Evolutionary conservation across 2,113 vertebrate genomes (phyloP).

Genomic region (Chelonoidis abingdonii): DNA sequence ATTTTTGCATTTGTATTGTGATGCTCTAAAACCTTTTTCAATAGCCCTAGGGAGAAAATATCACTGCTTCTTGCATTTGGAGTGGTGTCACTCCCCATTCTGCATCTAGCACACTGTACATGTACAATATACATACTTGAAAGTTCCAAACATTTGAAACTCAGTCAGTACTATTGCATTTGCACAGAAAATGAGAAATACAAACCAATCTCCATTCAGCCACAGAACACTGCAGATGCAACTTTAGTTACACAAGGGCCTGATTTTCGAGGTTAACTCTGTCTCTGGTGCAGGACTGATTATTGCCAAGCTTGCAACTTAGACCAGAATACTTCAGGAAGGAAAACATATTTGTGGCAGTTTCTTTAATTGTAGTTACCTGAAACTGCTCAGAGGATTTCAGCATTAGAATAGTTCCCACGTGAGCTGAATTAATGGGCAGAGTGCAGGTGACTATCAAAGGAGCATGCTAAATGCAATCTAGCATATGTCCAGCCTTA

Average conservation of each 20-base stretch:
- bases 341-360: background rate
- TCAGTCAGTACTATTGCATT: background rate
- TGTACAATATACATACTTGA: background rate
- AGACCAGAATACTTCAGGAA: background rate
- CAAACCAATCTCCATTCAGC: background rate
- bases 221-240: background rate
- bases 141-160: background rate
- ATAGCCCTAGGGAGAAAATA: background rate
- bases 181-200: background rate
- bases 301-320: background rate
- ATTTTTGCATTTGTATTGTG: background rate
- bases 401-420: background rate
- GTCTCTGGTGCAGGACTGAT: rapidly evolving
- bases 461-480: too few species aligned
- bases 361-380: background rate
- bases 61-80: background rate
- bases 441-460: background rate
- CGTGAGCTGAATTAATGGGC: background rate
- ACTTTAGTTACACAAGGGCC: rapidly evolving
- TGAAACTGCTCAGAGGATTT: background rate
- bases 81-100: rapidly evolving
- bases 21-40: background rate
- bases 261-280: background rate
- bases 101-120: rapidly evolving
- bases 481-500: background rate